Evolutionary conservation across 2,888 invertebrate species (phyloP).

Genomic region (Zootermopsis nevadensis): DNA sequence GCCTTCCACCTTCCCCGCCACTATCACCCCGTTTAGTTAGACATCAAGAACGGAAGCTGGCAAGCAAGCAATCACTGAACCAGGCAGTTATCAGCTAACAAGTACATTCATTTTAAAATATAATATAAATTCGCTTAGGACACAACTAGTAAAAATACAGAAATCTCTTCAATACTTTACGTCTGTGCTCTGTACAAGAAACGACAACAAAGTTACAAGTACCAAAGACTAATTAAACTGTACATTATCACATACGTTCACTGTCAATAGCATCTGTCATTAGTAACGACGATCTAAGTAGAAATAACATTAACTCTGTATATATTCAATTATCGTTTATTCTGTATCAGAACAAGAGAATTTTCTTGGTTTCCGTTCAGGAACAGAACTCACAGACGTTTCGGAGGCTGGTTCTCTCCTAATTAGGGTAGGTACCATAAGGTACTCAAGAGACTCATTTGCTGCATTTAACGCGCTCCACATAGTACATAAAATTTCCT

Average conservation of each 20-base stretch:
- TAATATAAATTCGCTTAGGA: not conserved
- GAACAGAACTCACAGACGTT: too few relatives aligned
- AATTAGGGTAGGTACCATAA: too few relatives aligned
- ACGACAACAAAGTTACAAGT: not conserved
- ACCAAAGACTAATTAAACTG: not conserved
- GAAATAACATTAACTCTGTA: too few relatives aligned
- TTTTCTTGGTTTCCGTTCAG: too few relatives aligned
- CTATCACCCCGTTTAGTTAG: not conserved
- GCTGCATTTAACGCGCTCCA: too few relatives aligned
- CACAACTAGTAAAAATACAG: not conserved
- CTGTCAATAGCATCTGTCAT: not conserved
- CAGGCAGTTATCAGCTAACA: slow-evolving; percentile 27
- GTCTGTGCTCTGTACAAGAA: not conserved
- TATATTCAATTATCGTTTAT: too few relatives aligned
- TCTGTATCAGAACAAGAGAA: too few relatives aligned
- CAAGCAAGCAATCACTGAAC: slow-evolving; percentile 12
- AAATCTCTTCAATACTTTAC: not conserved
- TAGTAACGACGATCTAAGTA: too few relatives aligned
- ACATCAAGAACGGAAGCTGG: slow-evolving; percentile 17
- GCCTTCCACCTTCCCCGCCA: not conserved
- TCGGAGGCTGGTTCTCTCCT: too few relatives aligned
- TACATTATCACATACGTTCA: not conserved
- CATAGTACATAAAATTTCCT: too few relatives aligned
- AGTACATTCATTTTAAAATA: slow-evolving; percentile 29
- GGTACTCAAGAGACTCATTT: too few relatives aligned